Base-by-base conservation (phyloP, 1,140 invertebrate genomes). In the Papilio helenus region DNA sequence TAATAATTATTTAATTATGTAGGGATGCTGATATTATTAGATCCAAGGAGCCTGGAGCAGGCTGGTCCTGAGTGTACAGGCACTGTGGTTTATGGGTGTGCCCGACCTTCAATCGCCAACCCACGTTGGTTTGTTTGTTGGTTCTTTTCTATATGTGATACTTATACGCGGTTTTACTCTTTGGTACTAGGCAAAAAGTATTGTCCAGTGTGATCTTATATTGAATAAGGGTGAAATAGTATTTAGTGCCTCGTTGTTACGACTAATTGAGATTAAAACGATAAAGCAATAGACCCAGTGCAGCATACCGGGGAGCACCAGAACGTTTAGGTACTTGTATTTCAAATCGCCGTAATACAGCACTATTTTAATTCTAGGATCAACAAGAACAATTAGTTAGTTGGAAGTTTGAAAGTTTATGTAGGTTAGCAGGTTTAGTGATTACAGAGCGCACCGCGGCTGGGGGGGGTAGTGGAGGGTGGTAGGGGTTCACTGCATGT, bases 21-120 rank as follows among this genome's bases (percentile, higher is more conserved):
- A 87, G 92, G 92, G 92, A 89, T 87, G 90, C 76, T 87, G 85
- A 90, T 93, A 93, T 92, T 92, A 92, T 91, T 90, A 90, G 90
- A 87, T 77, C 85, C 76, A 84, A 90, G 88, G 85, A 86, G 73
- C 72, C 78, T 79, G 18, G 42, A 61, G 18, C 9, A 12, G 20
- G 26, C 23, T 20, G 72, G 42, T 74, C 58, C 42, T 68, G 42
- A 29, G 42, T 20, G 14, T 29, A 44, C 23, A 18, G 39, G 20
- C 44, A 26, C 72, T 20, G n/a, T 29, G 61, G 26, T 68, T 12
- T 3, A 29, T 29, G 26, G 26, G 26, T 16, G 58, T 61, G 14
- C 61, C 14, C 23, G 61, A 68, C 14, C 26, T 12, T 4, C 10
- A 68, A 29, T 12, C 51, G n/a, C 7, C n/a, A 55, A 55, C 51